Percentiles rank a stretch among this genome's conserved stretches.
These are phyloP conservation scores for Urocolius indicus DNA, from an alignment of 2,113 vertebrate genomes.

Conservation along the genomic window DNA sequence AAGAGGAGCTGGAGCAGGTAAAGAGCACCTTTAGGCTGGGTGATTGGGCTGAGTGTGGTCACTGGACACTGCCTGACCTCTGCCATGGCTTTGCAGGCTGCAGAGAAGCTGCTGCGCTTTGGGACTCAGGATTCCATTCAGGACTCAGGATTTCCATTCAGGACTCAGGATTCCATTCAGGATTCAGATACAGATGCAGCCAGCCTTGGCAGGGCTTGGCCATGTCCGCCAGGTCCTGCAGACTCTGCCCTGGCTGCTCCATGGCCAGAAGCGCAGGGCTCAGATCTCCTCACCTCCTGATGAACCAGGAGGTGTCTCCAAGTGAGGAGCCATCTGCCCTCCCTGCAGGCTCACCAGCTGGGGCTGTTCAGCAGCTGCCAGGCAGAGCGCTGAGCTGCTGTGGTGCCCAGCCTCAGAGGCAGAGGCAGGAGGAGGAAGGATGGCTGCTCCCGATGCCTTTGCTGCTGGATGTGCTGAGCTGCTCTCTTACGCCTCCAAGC, in stretches of 20 bases:
- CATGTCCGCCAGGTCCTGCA: accelerated
- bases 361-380: not conserved
- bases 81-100: not conserved
- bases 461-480: not conserved
- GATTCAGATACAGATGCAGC: not conserved
- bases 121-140: not conserved
- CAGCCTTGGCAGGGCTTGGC: accelerated
- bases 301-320: not conserved
- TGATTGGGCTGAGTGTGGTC: accelerated
- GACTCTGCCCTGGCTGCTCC: not conserved
- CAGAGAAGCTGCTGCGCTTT: not conserved
- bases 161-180: not conserved
- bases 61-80: not conserved
- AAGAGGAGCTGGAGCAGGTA: not conserved
- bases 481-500: not conserved
- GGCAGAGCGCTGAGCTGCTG: not conserved
- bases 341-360: not conserved
- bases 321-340: not conserved
- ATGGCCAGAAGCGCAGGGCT: not conserved
- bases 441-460: not conserved
- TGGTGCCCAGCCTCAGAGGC: not conserved
- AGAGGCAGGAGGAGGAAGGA: not conserved
- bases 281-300: not conserved
- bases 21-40: not conserved
- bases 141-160: not conserved